Base-by-base conservation (phyloP, 1,140 invertebrate species). In the Ostrea denselamellosa region DNA sequence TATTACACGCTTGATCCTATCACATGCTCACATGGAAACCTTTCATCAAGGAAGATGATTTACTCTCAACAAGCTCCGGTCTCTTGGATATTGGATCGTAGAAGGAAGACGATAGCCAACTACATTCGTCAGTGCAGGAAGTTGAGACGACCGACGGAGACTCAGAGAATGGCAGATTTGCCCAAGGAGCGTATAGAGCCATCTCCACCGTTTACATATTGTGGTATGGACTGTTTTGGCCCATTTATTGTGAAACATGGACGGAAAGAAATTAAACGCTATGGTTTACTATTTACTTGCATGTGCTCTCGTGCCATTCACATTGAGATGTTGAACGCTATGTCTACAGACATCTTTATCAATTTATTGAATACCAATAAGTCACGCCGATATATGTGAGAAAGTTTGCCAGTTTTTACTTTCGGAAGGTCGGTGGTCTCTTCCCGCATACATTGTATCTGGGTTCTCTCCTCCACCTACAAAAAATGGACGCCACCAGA, bases 281-380 rank as follows among this genome's bases (percentile, higher is more conserved):
- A 17, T 58, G 56, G 12, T 90, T 81, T 34, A 17, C 10, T 17
- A 12, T 58, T 58, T 58, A 58, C 56, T 52, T 92, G 90, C 65
- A 56, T 91, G 28, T 71, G 83, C 19, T 87, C 89, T 14, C 83
- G 89, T 10, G 89, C 90, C 17, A 87, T 90, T 0, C 90, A 91
- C 77, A 86, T 91, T 81, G 90, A 91, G 58, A 88, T 92, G 86
- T 68, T 90, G 12, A 89, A 91, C 58, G 89, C 89, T 51, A 86
- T 91, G 83, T 25, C 86, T 14, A 89, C 90, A 12, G 88, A 91
- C 87, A 52, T 89, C 8, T 90, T 89, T 54, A 90, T 92, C 34
- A 91, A 91, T 87, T 89, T 34, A 9, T 83, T 92, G 90, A n/a
- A n/a, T n/a, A n/a, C n/a, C n/a, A n/a, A n/a, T n/a, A n/a, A n/a